Evolutionary conservation across 1,140 invertebrate species (phyloP).

Genomic region (Pseudomyrmex gracilis): DNA sequence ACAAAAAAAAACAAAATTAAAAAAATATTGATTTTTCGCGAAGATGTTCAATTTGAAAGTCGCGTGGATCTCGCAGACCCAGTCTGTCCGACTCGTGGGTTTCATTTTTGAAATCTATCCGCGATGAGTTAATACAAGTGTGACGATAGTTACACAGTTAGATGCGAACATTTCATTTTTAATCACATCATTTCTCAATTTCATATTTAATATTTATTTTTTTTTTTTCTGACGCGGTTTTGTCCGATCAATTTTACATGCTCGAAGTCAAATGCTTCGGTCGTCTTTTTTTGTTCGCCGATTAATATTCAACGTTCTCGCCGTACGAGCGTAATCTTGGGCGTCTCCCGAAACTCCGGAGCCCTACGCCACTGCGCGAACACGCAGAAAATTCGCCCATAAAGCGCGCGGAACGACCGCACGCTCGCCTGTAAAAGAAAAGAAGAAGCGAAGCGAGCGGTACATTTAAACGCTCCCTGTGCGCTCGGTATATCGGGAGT

Average conservation of each 20-base stretch:
- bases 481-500: conserved; percentile 45
- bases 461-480: conserved; percentile 55
- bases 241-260: background rate
- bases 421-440: conserved; percentile 56
- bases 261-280: background rate
- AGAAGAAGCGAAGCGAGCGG: conserved; percentile 61
- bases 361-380: conserved; percentile 44
- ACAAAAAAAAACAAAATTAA: too few species aligned
- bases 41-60: too few species aligned
- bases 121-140: too few species aligned
- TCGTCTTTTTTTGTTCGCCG: background rate
- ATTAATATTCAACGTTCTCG: background rate
- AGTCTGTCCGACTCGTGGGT: too few species aligned
- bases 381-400: conserved; percentile 60
- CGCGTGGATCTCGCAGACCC: too few species aligned
- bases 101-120: too few species aligned
- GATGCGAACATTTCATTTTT: too few species aligned
- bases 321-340: background rate
- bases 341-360: background rate
- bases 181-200: background rate
- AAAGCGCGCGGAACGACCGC: conserved; percentile 57
- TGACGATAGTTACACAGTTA: too few species aligned
- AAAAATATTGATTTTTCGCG: too few species aligned
- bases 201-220: background rate
- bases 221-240: background rate